Base-by-base conservation (phyloP, 2,113 vertebrate genomes). In the Neomonachus schauinslandi region DNA sequence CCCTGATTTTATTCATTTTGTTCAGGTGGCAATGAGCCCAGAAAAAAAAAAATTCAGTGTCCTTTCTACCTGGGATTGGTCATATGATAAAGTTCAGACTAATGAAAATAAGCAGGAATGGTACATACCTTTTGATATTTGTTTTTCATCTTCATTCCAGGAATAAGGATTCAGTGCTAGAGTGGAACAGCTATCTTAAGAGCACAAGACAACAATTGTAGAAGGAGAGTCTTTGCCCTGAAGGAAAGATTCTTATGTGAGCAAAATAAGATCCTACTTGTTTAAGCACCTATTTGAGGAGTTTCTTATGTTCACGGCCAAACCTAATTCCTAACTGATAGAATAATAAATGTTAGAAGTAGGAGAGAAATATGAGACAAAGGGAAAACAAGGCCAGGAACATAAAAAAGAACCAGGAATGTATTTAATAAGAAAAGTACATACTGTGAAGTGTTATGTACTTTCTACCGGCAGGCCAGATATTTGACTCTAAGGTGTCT, bases 1-100 rank as follows among this genome's bases (percentile, higher is more conserved):
- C 5, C 39, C 28, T 59, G 12, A 92, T 86, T 96, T 92, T 95
- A 18, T 74, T n/a, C 61, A 92, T 89, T 96, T 86, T 95, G 26
- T 74, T 33, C 69, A 87, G 10, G 6, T 72, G 42, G 28, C 19
- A 55, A 42, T 61, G n/a, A 4, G 24, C 33, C 42, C 42, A 71
- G 36, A 31, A 39, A 57, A 71, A 61, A 88, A 63, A 49, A 69
- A 5, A 26, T n/a, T 76, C 26, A 49, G 16, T 21, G 10, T 87
- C 69, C 15, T 18, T 92, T 77, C 7, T 49, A 59, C 24, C 10
- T 46, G 59, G 4, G 2, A 12, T 81, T 92, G 11, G 15, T 95
- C 69, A 61, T 80, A 24, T 72, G 86, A 85, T 89, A 55, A 80
- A 85, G 13, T 80, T 59, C 28, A 76, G 21, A 11, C 11, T 55